Conservation (phyloP, 2,888 invertebrate genomes). For the Reticulitermes lucifugus region DNA sequence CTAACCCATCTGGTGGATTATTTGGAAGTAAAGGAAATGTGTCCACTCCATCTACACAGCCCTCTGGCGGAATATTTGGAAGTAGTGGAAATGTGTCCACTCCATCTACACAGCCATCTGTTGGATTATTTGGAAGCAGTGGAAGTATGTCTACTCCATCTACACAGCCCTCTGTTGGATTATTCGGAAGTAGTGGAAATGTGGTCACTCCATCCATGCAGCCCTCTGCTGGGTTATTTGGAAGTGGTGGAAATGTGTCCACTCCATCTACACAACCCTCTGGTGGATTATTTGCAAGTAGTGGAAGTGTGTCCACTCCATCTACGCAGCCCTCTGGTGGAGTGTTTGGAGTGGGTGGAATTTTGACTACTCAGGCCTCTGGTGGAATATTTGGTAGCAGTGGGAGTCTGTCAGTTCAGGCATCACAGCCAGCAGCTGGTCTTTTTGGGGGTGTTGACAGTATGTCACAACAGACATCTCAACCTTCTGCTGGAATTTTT, state of each 20-base stretch:
- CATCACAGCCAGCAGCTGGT: background rate
- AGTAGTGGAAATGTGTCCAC: background rate
- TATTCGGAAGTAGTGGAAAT: background rate
- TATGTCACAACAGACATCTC: background rate
- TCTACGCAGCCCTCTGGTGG: background rate
- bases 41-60: background rate
- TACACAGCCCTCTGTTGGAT: no score
- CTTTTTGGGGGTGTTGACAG: background rate
- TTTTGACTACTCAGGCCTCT: background rate
- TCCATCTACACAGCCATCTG: background rate
- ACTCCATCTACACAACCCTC: background rate
- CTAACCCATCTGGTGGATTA: background rate
- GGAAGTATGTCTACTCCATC: background rate
- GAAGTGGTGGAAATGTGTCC: background rate
- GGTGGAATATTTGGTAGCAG: background rate
- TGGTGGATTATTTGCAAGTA: background rate
- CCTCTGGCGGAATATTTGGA: background rate
- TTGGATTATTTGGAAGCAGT: background rate
- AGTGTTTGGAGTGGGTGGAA: background rate
- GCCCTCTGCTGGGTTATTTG: background rate
- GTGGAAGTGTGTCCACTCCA: background rate
- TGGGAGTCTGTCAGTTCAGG: background rate
- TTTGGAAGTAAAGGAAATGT: slow-evolving; percentile 6
- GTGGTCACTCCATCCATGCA: no score
- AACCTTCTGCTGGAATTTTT: background rate